phyloP scores from a whole-genome alignment of 2,888 invertebrate species.

The Celastrina argiolus region DNA sequence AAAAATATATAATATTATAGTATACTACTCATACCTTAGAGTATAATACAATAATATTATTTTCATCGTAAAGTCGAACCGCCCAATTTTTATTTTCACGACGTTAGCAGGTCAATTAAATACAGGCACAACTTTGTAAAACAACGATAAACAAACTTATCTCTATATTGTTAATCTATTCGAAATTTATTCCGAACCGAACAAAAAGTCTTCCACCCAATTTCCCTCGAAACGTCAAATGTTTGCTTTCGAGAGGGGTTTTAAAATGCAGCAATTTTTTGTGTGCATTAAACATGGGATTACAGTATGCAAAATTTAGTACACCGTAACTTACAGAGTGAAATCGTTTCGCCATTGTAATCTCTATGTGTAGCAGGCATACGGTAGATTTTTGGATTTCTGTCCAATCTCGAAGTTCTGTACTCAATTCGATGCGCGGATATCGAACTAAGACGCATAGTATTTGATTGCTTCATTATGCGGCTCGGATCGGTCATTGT shows the following conservation, averaged over 20 bases:
- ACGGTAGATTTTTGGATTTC: not conserved
- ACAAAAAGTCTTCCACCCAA: conserved; percentile 66
- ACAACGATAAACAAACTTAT: not conserved
- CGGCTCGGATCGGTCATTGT: conserved; percentile 65
- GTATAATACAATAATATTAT: too few relatives aligned
- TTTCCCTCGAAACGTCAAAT: conserved; percentile 72
- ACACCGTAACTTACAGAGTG: not conserved
- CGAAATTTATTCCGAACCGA: conserved; percentile 39
- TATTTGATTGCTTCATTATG: conserved; percentile 77
- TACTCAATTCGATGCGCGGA: conserved; percentile 34
- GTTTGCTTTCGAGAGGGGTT: conserved; percentile 70
- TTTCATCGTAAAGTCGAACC: too few relatives aligned
- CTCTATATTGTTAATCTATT: conserved; percentile 18
- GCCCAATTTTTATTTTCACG: too few relatives aligned
- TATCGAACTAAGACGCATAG: conserved; percentile 58
- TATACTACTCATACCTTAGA: too few relatives aligned
- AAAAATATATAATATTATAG: too few relatives aligned
- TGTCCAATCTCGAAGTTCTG: conserved; percentile 20
- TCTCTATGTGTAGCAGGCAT: not conserved
- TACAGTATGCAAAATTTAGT: conserved; percentile 62
- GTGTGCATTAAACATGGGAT: conserved; percentile 54
- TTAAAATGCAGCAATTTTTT: conserved; percentile 76
- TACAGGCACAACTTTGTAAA: not conserved
- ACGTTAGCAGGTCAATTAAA: too few relatives aligned
- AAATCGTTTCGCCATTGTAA: not conserved